These are phyloP conservation scores for Scrobipalpa costella DNA, from an alignment of 2,888 invertebrate genomes.

Conservation along the genomic window DNA sequence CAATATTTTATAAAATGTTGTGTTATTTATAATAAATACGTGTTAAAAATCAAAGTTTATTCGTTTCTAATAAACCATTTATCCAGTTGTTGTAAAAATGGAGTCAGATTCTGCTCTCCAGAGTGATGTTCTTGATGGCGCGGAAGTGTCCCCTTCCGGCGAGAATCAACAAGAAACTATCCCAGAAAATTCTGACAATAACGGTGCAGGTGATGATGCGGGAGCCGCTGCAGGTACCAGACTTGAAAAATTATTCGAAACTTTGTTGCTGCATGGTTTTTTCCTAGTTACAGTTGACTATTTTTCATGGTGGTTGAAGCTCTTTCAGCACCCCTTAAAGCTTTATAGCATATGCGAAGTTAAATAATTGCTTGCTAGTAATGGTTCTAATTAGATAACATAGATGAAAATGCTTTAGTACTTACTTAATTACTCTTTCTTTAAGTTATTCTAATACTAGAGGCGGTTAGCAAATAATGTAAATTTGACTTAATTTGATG, in stretches of 20 bases:
- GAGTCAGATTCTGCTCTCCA: constrained; percentile 70
- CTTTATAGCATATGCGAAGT: not conserved
- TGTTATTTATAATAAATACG: constrained; percentile 40
- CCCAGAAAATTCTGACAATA: constrained; percentile 63
- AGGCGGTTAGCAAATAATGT: no score
- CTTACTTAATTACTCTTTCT: not conserved
- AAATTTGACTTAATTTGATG: not conserved
- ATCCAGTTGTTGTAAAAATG: constrained; percentile 50
- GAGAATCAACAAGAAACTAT: constrained; percentile 61
- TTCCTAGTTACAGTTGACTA: not conserved
- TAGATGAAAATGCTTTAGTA: not conserved
- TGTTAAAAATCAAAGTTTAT: constrained; percentile 57
- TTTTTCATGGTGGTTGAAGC: not conserved
- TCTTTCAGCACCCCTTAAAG: not conserved
- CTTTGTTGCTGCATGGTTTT: not conserved
- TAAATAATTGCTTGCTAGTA: not conserved
- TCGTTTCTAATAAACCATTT: constrained; percentile 39
- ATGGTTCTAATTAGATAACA: not conserved
- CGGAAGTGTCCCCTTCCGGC: constrained; percentile 71
- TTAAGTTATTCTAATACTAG: no score
- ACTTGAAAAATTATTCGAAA: not conserved
- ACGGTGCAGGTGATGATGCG: constrained; percentile 59
- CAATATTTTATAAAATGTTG: constrained; percentile 51
- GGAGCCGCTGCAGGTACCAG: constrained; percentile 46
- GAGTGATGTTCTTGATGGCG: constrained; percentile 71